Percentiles rank a stretch among this genome's conserved stretches.
These are phyloP conservation scores for silkworm (Bombyx mori) DNA, from an alignment of 1,140 invertebrate genomes.

Conservation along the genomic window DNA sequence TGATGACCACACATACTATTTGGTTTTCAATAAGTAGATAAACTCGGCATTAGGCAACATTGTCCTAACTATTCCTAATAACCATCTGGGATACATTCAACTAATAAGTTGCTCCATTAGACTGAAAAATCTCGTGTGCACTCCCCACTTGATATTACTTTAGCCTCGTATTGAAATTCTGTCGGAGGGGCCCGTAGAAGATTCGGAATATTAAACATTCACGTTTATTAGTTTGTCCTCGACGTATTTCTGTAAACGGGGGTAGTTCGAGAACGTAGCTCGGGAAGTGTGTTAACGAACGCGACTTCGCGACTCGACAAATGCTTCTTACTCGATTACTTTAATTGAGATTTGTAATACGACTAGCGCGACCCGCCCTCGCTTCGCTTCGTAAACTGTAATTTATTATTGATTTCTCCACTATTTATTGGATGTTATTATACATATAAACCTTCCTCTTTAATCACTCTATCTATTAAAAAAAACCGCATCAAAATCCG, in stretches of 20 bases:
- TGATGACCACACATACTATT: too few species aligned
- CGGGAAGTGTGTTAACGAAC: conserved; percentile 4
- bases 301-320: neutral
- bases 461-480: too few species aligned
- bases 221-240: conserved; percentile 70
- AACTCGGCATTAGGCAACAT: neutral
- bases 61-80: neutral
- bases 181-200: conserved; percentile 35
- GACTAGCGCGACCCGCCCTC: too few species aligned
- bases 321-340: too few species aligned
- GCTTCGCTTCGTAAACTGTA: too few species aligned
- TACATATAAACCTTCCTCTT: too few species aligned
- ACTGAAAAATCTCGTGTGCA: neutral
- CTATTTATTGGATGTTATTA: too few species aligned
- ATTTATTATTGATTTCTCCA: too few species aligned
- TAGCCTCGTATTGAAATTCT: conserved; percentile 62
- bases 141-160: conserved; percentile 44
- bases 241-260: conserved; percentile 30
- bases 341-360: too few species aligned
- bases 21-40: neutral
- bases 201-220: conserved; percentile 70
- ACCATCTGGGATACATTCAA: conserved; percentile 3
- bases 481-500: too few species aligned
- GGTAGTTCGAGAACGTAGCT: conserved; percentile 1
- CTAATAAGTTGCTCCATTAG: conserved; percentile 1